Evolutionary conservation across 2,888 invertebrate species (phyloP), one percentile per base, ranked within the genome.

Genomic region (Seira musarum): DNA sequence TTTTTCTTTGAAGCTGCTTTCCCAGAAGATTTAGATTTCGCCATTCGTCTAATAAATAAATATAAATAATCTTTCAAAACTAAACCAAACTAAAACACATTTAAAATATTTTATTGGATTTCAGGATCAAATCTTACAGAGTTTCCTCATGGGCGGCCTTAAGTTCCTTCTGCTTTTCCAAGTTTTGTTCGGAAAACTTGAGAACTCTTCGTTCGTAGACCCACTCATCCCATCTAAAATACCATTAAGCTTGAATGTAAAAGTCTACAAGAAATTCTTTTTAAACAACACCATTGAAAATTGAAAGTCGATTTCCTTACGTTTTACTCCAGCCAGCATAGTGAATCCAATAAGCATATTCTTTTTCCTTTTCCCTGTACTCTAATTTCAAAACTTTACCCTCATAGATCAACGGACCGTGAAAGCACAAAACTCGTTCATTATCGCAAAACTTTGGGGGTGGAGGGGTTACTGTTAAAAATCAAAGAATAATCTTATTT

Each of bases 291-390:
- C 6, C n/a, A 49, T 8, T 22, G 22, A 10, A 53, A 19, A 40
- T 22, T 10, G 57, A 66, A 66, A n/a, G 57, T 24, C 3, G 17
- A 17, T 13, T n/a, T 19, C 57, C 92, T 90, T 91, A 97, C 96
- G 96, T 98, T 91, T 98, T 98, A 88, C 97, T 98, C 98, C 98
- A 98, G 1, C 98, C 98, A 85, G 96, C 96, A 89, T 98, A 98
- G 89, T 98, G 98, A 84, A 98, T 96, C 81, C 96, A 93, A 90
- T 98, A 98, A 88, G 95, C 93, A 6, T 95, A 92, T 89, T 94
- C 93, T 89, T 96, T 96, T 89, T 94, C 93, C 89, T 96, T 96
- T 87, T 96, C 96, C 89, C 95, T 96, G 1, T 93, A 93, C 84
- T 94, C 91, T 72, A 93, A 92, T 90, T 96, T 96, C 25, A 98